phyloP scores from a whole-genome alignment of 2,797 vertebrate species.

The Tapera naevia region DNA sequence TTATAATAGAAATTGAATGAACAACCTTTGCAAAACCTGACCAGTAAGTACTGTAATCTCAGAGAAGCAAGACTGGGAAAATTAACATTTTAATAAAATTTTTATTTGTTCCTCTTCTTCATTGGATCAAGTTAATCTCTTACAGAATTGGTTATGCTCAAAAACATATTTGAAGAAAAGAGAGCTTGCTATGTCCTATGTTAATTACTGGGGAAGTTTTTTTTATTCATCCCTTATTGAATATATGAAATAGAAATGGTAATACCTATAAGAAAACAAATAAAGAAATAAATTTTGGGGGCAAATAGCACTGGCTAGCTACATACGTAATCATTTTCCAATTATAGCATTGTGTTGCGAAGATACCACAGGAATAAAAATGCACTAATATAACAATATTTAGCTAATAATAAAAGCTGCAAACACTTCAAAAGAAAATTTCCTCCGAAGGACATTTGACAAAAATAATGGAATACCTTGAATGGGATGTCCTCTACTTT shows the following conservation, averaged over 20 bases:
- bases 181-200: neutral
- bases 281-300: conserved; percentile 8
- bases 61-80: neutral
- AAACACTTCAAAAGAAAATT: neutral
- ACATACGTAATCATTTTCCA: neutral
- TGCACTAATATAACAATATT: neutral
- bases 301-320: neutral
- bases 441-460: neutral
- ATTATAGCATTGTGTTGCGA: neutral
- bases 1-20: neutral
- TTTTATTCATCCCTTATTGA: neutral
- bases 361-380: neutral
- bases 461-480: neutral
- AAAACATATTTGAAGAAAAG: neutral
- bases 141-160: neutral
- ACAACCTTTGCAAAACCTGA: neutral
- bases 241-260: neutral
- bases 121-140: neutral
- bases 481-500: neutral
- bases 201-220: neutral
- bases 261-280: conserved; percentile 32
- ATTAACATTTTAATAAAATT: conserved; percentile 8
- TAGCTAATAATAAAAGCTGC: neutral
- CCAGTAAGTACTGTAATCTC: neutral
- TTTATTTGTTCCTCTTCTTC: neutral